Base-by-base conservation (phyloP, 2,888 invertebrate species). In the Pristionchus mayeri region DNA sequence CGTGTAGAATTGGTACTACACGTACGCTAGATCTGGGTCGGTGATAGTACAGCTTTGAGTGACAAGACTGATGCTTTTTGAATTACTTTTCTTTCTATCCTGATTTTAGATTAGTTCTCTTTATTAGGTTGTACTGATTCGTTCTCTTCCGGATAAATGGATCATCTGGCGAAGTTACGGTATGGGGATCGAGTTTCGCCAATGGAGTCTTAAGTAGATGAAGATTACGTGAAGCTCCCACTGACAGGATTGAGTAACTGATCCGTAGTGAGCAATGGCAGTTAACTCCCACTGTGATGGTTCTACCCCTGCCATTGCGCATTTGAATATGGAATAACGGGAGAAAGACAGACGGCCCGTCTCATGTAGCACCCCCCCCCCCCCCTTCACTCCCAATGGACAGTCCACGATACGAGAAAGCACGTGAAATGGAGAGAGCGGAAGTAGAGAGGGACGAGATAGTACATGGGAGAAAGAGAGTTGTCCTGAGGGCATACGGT, bases 281-380 rank as follows among this genome's bases (percentile, higher is more conserved):
- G 44, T 30, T 37, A 44, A 44, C 40, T 71, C 71, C 71, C 71
- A 71, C 71, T 71, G 71, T 71, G 71, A 44, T n/a, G 0, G 3
- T 30, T 71, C 71, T 30, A 11, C 30, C 71, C 44, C 76, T 78
- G 76, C 76, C 76, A 78, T 78, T 78, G 76, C 76, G 76, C 76
- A 78, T 78, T 78, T 78, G 76, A 78, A 78, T 78, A 78, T 78
- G 76, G 50, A 50, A 34, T 71, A 71, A 71, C 40, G 37, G 71
- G 71, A 9, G 76, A 52, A 48, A 78, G 76, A 78, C 76, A 78
- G 76, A 78, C 76, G 76, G 76, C 40, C 63, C 63, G 24, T 44
- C 71, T 71, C 40, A 71, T 71, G 71, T 44, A n/a, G n/a, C n/a
- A 71, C 37, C 37, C 24, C 21, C 37, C 16, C 71, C 52, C 27